A percentile compares a stretch with the other conserved stretches of the same genome.
phyloP scores from a whole-genome alignment of 1,140 invertebrate genomes.

The Hermatobates lingyangjiaoensis region DNA sequence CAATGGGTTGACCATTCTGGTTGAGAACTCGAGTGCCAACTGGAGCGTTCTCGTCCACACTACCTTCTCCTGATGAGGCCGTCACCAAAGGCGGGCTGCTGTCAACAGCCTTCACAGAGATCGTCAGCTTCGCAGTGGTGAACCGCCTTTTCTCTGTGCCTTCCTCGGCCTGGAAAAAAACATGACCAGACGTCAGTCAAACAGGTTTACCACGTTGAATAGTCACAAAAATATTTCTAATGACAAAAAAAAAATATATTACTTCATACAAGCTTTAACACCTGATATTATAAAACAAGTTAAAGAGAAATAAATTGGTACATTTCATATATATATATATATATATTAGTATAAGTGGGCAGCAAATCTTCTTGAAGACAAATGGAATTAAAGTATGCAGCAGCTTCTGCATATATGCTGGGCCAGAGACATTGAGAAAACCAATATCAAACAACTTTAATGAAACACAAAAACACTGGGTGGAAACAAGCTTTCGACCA shows the following conservation, averaged over 20 bases:
- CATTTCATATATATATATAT: no score
- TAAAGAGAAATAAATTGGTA: no score
- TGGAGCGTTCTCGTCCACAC: slow-evolving; percentile 67
- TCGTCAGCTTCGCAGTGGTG: slow-evolving; percentile 58
- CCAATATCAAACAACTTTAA: no score
- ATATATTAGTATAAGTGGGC: no score
- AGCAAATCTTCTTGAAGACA: no score
- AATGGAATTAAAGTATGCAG: no score
- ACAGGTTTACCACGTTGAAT: no score
- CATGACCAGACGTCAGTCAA: no score
- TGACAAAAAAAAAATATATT: neutral
- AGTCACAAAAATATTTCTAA: neutral
- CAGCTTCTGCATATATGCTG: no score
- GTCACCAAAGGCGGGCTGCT: slow-evolving; percentile 60
- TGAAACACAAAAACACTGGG: no score
- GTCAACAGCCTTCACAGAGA: slow-evolving; percentile 66
- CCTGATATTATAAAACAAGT: neutral
- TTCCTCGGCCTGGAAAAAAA: slow-evolving; percentile 53
- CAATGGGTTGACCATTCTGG: slow-evolving; percentile 39
- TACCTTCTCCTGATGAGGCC: slow-evolving; percentile 50
- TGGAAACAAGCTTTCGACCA: no score
- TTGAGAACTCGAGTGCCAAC: slow-evolving; percentile 63
- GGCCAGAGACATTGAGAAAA: no score
- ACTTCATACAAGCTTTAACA: neutral
- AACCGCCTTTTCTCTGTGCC: slow-evolving; percentile 52